Evolutionary conservation across 1,140 invertebrate genomes (phyloP).

Genomic region (Hermatobates lingyangjiaoensis): DNA sequence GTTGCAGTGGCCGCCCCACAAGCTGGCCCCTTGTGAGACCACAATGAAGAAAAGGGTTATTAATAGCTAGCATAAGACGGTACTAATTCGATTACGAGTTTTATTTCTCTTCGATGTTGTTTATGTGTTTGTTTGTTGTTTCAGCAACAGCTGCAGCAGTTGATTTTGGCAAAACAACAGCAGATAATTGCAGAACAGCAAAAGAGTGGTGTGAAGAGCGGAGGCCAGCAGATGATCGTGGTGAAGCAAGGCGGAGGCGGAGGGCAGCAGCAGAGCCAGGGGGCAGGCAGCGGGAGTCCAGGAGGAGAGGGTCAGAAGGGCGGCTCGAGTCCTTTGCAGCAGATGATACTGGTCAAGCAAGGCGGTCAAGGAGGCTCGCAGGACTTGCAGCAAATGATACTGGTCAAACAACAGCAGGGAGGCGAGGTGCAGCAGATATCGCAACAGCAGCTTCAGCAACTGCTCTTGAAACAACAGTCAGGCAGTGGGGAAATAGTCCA

Average conservation of each 20-base stretch:
- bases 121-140: neutral
- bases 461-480: neutral
- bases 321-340: conserved; percentile 18
- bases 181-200: conserved; percentile 16
- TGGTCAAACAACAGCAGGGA: conserved; percentile 15
- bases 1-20: conserved; percentile 1
- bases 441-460: conserved; percentile 18
- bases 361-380: conserved; percentile 4
- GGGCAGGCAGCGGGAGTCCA: conserved; percentile 23
- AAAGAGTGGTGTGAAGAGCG: neutral
- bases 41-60: neutral
- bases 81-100: neutral
- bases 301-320: neutral
- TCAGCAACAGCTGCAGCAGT: conserved; percentile 15
- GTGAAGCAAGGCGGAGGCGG: conserved; percentile 7
- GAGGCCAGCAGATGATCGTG: conserved; percentile 1
- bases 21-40: neutral
- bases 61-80: neutral
- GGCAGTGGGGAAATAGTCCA: too few species aligned
- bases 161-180: conserved; percentile 15
- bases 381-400: conserved; percentile 10
- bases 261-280: conserved; percentile 22
- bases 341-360: conserved; percentile 17
- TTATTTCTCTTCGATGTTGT: neutral
- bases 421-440: conserved; percentile 8